A percentile compares a stretch with the other conserved stretches of the same genome.
These are phyloP conservation scores for Drosophila novamexicana DNA, from an alignment of 1,140 invertebrate genomes.

Conservation along the genomic window DNA sequence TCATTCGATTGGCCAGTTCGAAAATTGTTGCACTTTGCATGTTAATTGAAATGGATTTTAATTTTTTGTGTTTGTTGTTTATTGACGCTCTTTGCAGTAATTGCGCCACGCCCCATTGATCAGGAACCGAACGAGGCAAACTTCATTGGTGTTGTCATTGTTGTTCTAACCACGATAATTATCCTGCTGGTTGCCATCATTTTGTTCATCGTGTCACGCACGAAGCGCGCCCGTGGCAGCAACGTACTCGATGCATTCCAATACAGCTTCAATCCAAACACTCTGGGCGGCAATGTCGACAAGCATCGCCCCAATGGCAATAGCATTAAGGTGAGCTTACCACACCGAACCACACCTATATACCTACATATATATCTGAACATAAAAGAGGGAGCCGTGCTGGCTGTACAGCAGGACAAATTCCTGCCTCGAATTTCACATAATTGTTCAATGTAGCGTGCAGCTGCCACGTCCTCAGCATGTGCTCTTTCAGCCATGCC, in stretches of 20 bases:
- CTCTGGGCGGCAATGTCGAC: constrained; percentile 84
- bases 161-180: constrained; percentile 91
- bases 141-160: constrained; percentile 91
- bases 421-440: constrained; percentile 73
- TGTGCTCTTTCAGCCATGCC: constrained; percentile 54
- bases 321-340: constrained; percentile 85
- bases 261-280: constrained; percentile 84
- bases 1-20: constrained; percentile 34
- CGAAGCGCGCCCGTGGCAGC: constrained; percentile 87
- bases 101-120: constrained; percentile 84
- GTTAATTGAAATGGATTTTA: constrained; percentile 63
- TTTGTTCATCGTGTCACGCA: constrained; percentile 89
- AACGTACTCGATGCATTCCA: constrained; percentile 84
- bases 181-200: constrained; percentile 89
- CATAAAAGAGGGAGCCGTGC: neutral
- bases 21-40: constrained; percentile 30
- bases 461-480: constrained; percentile 65
- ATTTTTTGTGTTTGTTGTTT: constrained; percentile 27
- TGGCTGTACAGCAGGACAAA: constrained; percentile 16
- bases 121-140: constrained; percentile 86
- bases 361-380: constrained; percentile 1
- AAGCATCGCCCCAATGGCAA: constrained; percentile 83
- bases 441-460: constrained; percentile 81
- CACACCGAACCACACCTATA: constrained; percentile 1
- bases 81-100: constrained; percentile 65